Evolutionary conservation across 2,113 vertebrate species (phyloP), one percentile per base, ranked within the genome.

Genomic region (Pimephales promelas): DNA sequence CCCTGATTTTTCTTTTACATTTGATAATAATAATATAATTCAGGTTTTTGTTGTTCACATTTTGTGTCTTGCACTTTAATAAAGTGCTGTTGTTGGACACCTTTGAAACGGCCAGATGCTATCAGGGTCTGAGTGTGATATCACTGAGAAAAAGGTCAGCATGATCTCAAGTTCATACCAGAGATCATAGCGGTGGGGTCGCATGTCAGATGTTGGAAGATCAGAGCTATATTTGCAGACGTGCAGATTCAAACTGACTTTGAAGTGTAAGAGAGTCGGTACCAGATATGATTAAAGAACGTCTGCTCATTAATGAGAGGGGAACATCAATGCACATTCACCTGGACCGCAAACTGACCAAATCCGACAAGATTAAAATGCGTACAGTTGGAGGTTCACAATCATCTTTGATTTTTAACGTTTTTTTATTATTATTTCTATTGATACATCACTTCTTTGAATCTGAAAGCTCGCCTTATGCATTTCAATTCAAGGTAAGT

Each of bases 211-310:
- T 40, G 62, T 70, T 81, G 20, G 26, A 40, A 81, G 79, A 81
- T 81, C 79, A 70, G 47, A 81, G 64, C 22, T 56, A n/a, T 40
- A 40, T 70, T 54, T 81, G 64, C 64, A 81, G 62, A 56, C 64
- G 43, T 49, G 59, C 24, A 66, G 61, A 3, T 43, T 66, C 20
- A 52, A 80, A 34, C 16, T 22, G 78, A 81, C 79, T 81, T 70
- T 81, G 79, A 70, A 16, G 57, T 64, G 24, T 3, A 45, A 20
- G 40, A 79, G 34, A 79, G 62, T 36, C 79, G 0, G 79, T 36
- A 54, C 61, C 47, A 36, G 64, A 70, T 81, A 70, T 81, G 64
- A 81, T 81, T 70, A 81, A 81, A 81, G 62, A 54, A 81, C 11
- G 20, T 34, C 20, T 56, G 22, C 6, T 56, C 40, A n/a, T 54